Percentiles rank a stretch among this genome's conserved stretches.
Evolutionary conservation across 2,888 invertebrate species (phyloP).

Genomic region (Lepidocyrtinus sp.): DNA sequence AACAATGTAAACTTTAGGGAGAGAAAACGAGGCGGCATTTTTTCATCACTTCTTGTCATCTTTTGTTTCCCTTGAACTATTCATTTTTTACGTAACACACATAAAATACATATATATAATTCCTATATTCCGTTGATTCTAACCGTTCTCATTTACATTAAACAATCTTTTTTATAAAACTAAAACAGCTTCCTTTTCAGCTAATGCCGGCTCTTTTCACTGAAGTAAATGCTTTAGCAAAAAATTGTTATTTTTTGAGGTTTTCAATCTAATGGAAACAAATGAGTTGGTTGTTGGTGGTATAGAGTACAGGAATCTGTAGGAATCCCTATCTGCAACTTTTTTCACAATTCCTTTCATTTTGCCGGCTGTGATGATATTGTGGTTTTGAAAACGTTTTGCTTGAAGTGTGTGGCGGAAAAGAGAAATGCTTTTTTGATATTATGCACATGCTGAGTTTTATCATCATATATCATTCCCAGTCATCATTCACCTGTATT

Average conservation of each 20-base stretch:
- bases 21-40: slow-evolving; percentile 17
- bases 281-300: slow-evolving; percentile 44
- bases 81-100: neutral
- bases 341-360: neutral
- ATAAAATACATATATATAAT: too few species aligned
- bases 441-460: slow-evolving; percentile 38
- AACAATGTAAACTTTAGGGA: slow-evolving; percentile 15
- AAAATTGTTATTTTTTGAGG: slow-evolving; percentile 22
- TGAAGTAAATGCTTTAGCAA: slow-evolving; percentile 5
- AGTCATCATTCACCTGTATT: slow-evolving; percentile 17
- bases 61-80: slow-evolving; percentile 28
- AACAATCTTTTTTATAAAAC: neutral
- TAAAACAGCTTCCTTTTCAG: slow-evolving; percentile 8
- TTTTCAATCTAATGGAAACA: slow-evolving; percentile 41
- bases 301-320: too few species aligned
- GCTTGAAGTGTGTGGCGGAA: slow-evolving; percentile 42
- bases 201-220: slow-evolving; percentile 7
- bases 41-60: slow-evolving; percentile 30
- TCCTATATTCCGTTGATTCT: neutral
- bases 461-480: slow-evolving; percentile 47
- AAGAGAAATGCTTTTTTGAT: slow-evolving; percentile 22
- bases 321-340: slow-evolving; percentile 11
- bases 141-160: slow-evolving; percentile 30
- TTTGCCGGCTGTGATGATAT: slow-evolving; percentile 15
- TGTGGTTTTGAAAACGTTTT: slow-evolving; percentile 18